Evolutionary conservation across 2,888 invertebrate genomes (phyloP).

Genomic region (Amblyteles armatorius): DNA sequence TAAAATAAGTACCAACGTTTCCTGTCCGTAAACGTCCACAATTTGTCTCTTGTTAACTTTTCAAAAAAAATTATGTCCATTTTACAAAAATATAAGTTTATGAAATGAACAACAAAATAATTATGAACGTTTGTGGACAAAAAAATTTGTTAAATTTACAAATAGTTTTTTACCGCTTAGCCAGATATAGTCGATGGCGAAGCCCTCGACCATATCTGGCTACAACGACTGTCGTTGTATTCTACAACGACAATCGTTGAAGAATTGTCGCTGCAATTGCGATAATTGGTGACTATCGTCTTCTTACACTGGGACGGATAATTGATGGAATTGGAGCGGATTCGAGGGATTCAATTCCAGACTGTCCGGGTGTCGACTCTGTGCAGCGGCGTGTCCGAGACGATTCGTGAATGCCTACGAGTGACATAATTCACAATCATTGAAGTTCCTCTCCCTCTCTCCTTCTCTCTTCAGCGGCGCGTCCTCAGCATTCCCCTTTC

Average conservation of each 20-base stretch:
- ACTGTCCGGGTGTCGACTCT: conserved; percentile 42
- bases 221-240: neutral
- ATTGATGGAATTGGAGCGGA: conserved; percentile 58
- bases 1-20: too few species aligned
- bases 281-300: conserved; percentile 31
- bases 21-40: too few species aligned
- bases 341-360: conserved; percentile 49
- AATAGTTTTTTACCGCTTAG: too few species aligned
- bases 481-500: conserved; percentile 1
- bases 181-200: neutral
- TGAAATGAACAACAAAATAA: too few species aligned
- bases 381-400: conserved; percentile 1
- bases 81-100: too few species aligned
- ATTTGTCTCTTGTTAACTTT: too few species aligned
- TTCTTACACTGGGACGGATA: conserved; percentile 14
- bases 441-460: conserved; percentile 14
- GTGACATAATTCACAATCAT: conserved; percentile 58
- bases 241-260: neutral
- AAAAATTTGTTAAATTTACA: too few species aligned
- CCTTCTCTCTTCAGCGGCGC: neutral
- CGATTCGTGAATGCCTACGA: conserved; percentile 17
- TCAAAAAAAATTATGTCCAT: too few species aligned
- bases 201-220: too few species aligned
- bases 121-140: too few species aligned
- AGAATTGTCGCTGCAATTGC: conserved; percentile 27